Conservation (phyloP, 2,113 vertebrate species). For the Falco punctatus region DNA sequence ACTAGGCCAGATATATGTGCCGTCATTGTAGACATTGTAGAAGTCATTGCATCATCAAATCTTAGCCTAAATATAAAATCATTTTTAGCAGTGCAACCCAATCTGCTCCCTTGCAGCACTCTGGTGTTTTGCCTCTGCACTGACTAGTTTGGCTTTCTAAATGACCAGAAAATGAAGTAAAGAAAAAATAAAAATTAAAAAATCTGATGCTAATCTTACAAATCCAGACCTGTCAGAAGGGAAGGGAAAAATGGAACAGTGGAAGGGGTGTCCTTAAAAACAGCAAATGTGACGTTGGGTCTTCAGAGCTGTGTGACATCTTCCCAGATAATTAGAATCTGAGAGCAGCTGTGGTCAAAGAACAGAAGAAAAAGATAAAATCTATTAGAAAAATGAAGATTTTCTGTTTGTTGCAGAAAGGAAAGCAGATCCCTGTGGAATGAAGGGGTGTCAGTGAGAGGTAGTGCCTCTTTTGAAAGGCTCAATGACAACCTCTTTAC, state of each 20-base stretch:
- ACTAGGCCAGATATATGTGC: not conserved
- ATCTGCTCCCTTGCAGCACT: not conserved
- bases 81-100: not conserved
- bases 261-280: not conserved
- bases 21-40: not conserved
- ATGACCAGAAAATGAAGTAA: not conserved
- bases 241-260: not conserved
- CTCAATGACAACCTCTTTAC: not conserved
- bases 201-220: too few species aligned
- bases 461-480: not conserved
- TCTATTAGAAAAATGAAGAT: not conserved
- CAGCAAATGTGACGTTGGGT: not conserved
- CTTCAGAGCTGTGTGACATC: not conserved
- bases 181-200: not conserved
- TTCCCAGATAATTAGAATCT: not conserved
- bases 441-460: not conserved
- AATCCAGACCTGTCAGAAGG: not conserved
- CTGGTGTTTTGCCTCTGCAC: not conserved
- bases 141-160: not conserved
- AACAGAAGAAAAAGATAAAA: not conserved
- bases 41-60: not conserved
- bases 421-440: not conserved
- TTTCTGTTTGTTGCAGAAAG: not conserved
- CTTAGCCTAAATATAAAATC: not conserved
- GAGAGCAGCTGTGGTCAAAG: not conserved